Evolutionary conservation across 2,797 vertebrate genomes (phyloP).

Genomic region (Valencia hispanica): DNA sequence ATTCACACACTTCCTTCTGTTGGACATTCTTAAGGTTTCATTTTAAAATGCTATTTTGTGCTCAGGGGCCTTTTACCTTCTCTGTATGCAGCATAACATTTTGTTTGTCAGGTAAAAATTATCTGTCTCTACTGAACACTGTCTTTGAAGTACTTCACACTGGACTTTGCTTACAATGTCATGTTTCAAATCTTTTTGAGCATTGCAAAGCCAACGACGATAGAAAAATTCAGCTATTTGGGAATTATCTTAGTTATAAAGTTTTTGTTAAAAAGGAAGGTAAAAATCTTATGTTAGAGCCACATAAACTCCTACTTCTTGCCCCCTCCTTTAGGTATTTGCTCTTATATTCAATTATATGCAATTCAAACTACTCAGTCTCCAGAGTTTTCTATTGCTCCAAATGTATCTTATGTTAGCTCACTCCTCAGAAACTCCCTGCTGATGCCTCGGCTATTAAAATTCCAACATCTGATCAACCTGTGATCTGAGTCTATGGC

Average conservation of each 20-base stretch:
- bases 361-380: not conserved
- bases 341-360: not conserved
- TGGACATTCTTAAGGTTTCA: not conserved
- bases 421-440: not conserved
- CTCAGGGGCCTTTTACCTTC: not conserved
- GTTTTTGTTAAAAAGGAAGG: constrained; percentile 5
- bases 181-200: constrained; percentile 4
- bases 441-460: not conserved
- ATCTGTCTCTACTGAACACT: not conserved
- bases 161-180: not conserved
- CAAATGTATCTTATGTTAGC: not conserved
- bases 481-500: not conserved
- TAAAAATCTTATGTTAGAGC: not conserved
- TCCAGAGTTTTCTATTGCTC: no score
- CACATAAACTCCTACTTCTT: not conserved
- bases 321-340: not conserved
- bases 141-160: not conserved
- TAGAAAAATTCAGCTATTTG: not conserved
- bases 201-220: not conserved
- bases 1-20: not conserved
- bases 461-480: not conserved
- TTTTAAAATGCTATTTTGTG: not conserved
- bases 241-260: constrained; percentile 1
- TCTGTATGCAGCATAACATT: no score
- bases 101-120: not conserved